Percentiles rank a stretch among this genome's conserved stretches.
Conservation (phyloP, 92 coral and sea anemone species). For the Zoanthus gigantus region DNA sequence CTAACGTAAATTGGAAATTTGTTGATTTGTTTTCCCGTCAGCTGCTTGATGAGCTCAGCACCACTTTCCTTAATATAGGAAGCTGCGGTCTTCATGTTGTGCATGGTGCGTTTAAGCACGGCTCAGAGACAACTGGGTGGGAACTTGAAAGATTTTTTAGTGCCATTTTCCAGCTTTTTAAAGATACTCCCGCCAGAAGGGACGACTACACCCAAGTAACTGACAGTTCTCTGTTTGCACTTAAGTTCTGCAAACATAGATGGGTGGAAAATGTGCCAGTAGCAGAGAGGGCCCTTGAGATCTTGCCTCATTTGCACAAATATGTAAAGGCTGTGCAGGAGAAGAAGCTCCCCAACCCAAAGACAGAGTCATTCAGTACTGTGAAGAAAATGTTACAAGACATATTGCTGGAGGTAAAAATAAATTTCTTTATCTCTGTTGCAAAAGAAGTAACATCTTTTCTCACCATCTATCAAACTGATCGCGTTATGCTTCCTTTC, state of each 20-base stretch:
- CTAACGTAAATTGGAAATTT: conserved; percentile 17
- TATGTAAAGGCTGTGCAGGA: conserved; percentile 28
- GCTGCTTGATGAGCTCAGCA: conserved; percentile 33
- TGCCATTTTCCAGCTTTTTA: conserved; percentile 30
- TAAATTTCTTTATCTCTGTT: conserved; percentile 42
- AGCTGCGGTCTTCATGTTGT: conserved; percentile 41
- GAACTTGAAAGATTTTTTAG: conserved; percentile 39
- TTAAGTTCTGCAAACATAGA: conserved; percentile 32
- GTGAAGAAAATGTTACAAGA: conserved; percentile 37
- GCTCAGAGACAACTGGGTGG: conserved; percentile 45
- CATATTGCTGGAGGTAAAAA: conserved; percentile 37
- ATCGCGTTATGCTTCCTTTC: conserved; percentile 42
- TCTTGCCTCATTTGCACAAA: conserved; percentile 38
- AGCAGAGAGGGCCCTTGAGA: conserved; percentile 48
- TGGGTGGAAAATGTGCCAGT: conserved; percentile 47
- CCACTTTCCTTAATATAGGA: conserved; percentile 37
- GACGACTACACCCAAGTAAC: conserved; percentile 47
- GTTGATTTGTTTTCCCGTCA: conserved; percentile 32
- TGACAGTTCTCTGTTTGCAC: conserved; percentile 22
- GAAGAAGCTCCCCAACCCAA: conserved; percentile 36
- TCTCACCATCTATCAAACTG: conserved; percentile 51
- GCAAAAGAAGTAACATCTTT: conserved; percentile 46
- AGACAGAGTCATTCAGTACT: conserved; percentile 43
- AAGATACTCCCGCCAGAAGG: conserved; percentile 41
- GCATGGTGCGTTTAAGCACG: conserved; percentile 44